Percentiles rank a stretch among this genome's conserved stretches.
Evolutionary conservation across 2,888 invertebrate genomes (phyloP).

Genomic region (Nasonovia ribisnigri): DNA sequence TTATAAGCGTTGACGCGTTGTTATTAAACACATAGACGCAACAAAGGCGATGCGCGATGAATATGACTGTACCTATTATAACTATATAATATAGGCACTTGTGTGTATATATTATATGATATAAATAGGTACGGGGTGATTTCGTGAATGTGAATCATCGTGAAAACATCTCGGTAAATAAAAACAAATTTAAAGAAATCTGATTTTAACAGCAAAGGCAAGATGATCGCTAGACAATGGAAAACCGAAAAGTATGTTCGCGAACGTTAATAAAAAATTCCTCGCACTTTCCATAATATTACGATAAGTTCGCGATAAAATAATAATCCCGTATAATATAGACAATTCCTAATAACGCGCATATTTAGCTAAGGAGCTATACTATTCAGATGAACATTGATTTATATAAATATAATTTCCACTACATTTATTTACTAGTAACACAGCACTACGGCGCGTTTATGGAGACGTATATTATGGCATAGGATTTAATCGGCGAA

Average conservation of each 20-base stretch:
- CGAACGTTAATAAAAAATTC: neutral
- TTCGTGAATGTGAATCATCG: neutral
- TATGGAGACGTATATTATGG: too few relatives aligned
- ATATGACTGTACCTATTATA: neutral
- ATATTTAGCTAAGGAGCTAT: too few relatives aligned
- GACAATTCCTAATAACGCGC: neutral
- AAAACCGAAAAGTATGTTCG: too few relatives aligned
- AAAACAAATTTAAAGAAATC: neutral
- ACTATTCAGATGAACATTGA: too few relatives aligned
- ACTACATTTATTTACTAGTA: too few relatives aligned
- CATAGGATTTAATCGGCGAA: too few relatives aligned
- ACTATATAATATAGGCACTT: too few relatives aligned
- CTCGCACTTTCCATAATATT: too few relatives aligned
- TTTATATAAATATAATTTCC: too few relatives aligned
- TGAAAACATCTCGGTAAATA: neutral
- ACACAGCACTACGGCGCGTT: too few relatives aligned
- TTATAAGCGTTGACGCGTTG: too few relatives aligned
- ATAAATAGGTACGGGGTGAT: neutral
- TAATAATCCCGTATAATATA: neutral
- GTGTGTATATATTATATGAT: neutral
- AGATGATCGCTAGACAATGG: too few relatives aligned
- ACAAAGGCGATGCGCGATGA: neutral
- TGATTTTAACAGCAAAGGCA: neutral
- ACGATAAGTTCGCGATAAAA: neutral
- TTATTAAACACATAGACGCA: neutral